Conservation (phyloP, 2,797 vertebrate genomes). For the Anguilla obscura region DNA sequence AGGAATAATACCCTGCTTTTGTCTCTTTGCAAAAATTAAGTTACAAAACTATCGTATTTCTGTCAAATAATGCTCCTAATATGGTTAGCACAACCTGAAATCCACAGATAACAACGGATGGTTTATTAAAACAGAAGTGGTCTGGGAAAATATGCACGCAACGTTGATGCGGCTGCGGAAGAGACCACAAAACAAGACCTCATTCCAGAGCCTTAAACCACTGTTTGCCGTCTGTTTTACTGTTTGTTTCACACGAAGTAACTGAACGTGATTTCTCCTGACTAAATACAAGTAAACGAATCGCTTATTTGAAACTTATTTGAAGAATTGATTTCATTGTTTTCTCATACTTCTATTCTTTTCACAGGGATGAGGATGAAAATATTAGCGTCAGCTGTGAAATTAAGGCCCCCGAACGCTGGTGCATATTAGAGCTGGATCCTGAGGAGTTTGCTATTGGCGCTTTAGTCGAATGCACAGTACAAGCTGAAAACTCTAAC, state of each 20-base stretch:
- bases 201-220: background rate
- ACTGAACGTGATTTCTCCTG: background rate
- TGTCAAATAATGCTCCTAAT: background rate
- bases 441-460: background rate
- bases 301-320: background rate
- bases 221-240: background rate
- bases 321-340: background rate
- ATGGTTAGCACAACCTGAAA: background rate
- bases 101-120: background rate
- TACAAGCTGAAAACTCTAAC: background rate
- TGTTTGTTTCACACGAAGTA: background rate
- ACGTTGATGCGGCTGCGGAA: background rate
- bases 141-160: background rate
- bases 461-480: background rate
- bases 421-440: slow-evolving; percentile 27
- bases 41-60: background rate
- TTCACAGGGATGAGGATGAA: slow-evolving; percentile 13
- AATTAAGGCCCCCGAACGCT: slow-evolving; percentile 8
- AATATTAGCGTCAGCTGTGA: background rate
- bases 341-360: slow-evolving; percentile 13
- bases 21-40: background rate
- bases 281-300: background rate
- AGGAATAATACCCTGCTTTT: background rate
- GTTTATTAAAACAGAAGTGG: slow-evolving; percentile 27
- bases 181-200: background rate